These are phyloP conservation scores for Danio rerio DNA, from an alignment of 2,113 vertebrate genomes.

Conservation along the genomic window GRCz12tu NC_133194.1:40740501-40741000, in stretches of 20 bases:
- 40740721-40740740: slow-evolving; percentile 64
- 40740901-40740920: no score
- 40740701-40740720: slow-evolving; percentile 44
- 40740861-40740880: no score
- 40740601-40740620: background rate
- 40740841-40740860: background rate
- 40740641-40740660: slow-evolving; percentile 30
- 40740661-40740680: slow-evolving; percentile 37
- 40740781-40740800: slow-evolving; percentile 56
- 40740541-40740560: background rate
- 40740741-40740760: slow-evolving; percentile 64
- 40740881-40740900: no score
- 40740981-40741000: background rate
- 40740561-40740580: background rate
- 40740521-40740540: no score
- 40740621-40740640: slow-evolving; percentile 20
- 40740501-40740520: no score
- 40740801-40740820: slow-evolving; percentile 42
- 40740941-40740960: no score
- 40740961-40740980: no score
- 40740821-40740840: slow-evolving; percentile 6
- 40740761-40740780: slow-evolving; percentile 60
- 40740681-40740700: slow-evolving; percentile 40
- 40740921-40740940: no score
- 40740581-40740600: background rate